Evolutionary conservation across 2,113 vertebrate species (phyloP).

Genomic region (Cricetomys ansorgei): DNA sequence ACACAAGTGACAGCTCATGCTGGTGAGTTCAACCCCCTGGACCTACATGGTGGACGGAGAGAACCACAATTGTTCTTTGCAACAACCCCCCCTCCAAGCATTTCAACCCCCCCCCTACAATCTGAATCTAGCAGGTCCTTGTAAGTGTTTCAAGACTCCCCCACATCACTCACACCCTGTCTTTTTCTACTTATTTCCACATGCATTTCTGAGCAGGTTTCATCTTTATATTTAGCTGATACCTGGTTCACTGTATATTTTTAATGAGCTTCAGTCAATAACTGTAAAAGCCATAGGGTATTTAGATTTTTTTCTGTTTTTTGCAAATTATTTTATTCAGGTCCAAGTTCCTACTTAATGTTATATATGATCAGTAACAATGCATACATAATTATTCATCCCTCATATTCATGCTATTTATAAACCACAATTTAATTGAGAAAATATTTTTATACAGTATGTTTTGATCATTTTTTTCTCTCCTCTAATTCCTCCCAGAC

Average conservation of each 20-base stretch:
- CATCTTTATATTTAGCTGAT: neutral
- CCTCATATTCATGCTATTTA: neutral
- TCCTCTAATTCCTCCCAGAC: neutral
- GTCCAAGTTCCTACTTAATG: neutral
- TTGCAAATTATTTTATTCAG: neutral
- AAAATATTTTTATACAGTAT: neutral
- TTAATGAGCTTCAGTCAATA: neutral
- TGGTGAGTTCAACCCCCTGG: neutral
- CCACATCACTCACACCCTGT: neutral
- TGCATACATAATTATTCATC: neutral
- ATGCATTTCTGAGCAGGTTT: neutral
- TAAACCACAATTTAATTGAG: neutral
- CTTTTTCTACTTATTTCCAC: neutral
- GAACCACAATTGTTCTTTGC: neutral
- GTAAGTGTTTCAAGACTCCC: neutral
- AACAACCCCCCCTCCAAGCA: neutral
- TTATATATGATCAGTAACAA: neutral
- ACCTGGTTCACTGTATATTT: neutral
- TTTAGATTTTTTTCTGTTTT: neutral
- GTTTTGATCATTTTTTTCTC: neutral
- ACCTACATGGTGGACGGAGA: neutral
- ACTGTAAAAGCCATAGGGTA: neutral
- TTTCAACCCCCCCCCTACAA: neutral
- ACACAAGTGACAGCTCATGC: neutral
- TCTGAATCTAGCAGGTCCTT: neutral